Evolutionary conservation across 2,888 invertebrate genomes (phyloP).

Genomic region (Cataglyphis livida): DNA sequence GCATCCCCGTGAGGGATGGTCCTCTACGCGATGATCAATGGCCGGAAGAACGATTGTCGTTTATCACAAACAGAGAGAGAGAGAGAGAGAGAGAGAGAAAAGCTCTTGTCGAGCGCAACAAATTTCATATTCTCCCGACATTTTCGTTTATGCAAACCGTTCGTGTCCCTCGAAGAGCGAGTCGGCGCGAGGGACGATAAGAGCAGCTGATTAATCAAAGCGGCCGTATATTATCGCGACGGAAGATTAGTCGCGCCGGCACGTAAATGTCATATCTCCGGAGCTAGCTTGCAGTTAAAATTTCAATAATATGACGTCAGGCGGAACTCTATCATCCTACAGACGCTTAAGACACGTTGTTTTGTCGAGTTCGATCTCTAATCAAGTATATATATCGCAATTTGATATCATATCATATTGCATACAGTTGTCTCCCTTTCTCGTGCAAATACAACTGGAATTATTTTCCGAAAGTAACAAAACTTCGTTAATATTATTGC

Average conservation of each 20-base stretch:
- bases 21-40: conserved; percentile 34
- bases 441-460: background rate
- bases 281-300: conserved; percentile 17
- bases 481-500: background rate
- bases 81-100: background rate
- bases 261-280: conserved; percentile 24
- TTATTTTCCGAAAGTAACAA: background rate
- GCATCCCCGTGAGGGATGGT: background rate
- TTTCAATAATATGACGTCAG: conserved; percentile 43
- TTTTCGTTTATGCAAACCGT: background rate
- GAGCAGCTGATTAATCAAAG: conserved; percentile 44
- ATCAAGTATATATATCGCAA: background rate
- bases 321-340: background rate
- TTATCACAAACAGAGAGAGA: background rate
- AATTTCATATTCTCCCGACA: conserved; percentile 21
- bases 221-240: conserved; percentile 13
- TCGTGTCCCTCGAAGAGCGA: background rate
- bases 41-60: conserved; percentile 42
- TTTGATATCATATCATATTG: background rate
- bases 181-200: conserved; percentile 1
- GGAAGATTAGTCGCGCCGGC: conserved; percentile 20
- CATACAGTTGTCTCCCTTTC: background rate
- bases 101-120: background rate
- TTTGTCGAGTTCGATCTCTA: background rate
- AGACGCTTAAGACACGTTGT: background rate